Conservation (phyloP, 2,797 vertebrate genomes). For the Sparus aurata region DNA sequence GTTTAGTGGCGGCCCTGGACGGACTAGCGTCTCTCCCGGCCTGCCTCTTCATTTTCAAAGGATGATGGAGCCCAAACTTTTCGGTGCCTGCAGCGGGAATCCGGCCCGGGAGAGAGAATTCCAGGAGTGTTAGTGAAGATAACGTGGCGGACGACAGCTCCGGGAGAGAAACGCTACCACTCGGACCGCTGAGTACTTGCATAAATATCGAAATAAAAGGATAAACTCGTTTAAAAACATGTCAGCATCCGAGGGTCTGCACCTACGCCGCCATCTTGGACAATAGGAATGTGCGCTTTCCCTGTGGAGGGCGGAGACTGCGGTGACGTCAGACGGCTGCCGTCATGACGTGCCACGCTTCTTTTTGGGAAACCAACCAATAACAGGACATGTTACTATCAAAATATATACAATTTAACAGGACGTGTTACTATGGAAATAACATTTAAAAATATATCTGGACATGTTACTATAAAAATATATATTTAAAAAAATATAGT, state of each 20-base stretch:
- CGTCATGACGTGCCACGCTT: slow-evolving; percentile 60
- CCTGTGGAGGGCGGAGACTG: slow-evolving; percentile 72
- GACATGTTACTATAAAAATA: no score
- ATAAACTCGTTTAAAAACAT: slow-evolving; percentile 77
- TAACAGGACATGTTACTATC: no score
- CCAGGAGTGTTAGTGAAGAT: slow-evolving; percentile 34
- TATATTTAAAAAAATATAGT: no score
- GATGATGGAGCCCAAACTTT: slow-evolving; percentile 83
- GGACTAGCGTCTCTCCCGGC: slow-evolving; percentile 93
- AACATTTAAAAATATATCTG: no score
- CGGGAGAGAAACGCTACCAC: slow-evolving; percentile 8
- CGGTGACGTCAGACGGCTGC: slow-evolving; percentile 25
- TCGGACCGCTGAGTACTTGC: not conserved
- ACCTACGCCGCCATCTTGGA: slow-evolving; percentile 94
- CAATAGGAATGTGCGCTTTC: slow-evolving; percentile 94
- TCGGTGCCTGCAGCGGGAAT: slow-evolving; percentile 68
- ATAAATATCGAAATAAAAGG: slow-evolving; percentile 29
- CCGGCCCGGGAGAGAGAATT: slow-evolving; percentile 41
- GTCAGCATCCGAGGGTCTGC: slow-evolving; percentile 70
- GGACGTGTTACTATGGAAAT: no score
- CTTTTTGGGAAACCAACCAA: no score
- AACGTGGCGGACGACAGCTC: slow-evolving; percentile 32
- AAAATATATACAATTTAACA: no score
- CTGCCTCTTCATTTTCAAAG: slow-evolving; percentile 92
- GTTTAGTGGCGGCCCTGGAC: slow-evolving; percentile 85